Evolutionary conservation across 2,113 vertebrate genomes (phyloP), one percentile per base, ranked within the genome.

Genomic region (Athene noctua): DNA sequence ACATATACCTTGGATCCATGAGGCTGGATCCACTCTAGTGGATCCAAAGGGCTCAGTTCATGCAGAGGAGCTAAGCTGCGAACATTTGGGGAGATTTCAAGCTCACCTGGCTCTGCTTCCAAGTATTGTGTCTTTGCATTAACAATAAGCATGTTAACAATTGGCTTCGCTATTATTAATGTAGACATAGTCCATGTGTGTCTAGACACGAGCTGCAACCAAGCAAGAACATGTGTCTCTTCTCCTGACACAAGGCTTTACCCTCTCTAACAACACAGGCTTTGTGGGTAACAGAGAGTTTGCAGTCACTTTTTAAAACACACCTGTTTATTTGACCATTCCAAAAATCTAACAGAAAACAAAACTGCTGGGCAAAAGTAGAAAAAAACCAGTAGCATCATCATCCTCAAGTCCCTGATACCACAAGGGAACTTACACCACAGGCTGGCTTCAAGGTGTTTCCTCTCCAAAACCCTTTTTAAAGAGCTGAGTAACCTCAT

Each of bases 401-500:
- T 27, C 5, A 0, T 66, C 29, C 67, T 86, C 14, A 13, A 83
- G 68, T 30, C 67, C 54, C 44, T 55, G 63, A 55, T 66, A 47
- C 47, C n/a, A 11, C 51, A n/a, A 44, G 34, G n/a, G 36, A 88
- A n/a, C 55, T 15, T 66, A 13, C 18, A n/a, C 38, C 42, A 55
- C 42, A 51, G 57, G 38, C 51, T 79, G 40, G 8, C 51, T 92
- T 79, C 94, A 92, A 96, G 88, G 83, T 91, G 73, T 89, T 97
- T 94, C 86, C 91, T 85, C 17, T 94, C 66, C 86, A 93, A 96
- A 96, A 21, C 40, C 58, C 36, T 79, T 72, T 89, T 68, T 36
- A 85, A 91, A 94, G 91, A 94, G 61, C 78, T 82, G 65, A 75
- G 32, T 75, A 89, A 96, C 88, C 89, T 95, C 86, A 21, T 32